These are phyloP conservation scores for Alauda arvensis DNA, from an alignment of 2,797 vertebrate genomes.

Conservation along the genomic window DNA sequence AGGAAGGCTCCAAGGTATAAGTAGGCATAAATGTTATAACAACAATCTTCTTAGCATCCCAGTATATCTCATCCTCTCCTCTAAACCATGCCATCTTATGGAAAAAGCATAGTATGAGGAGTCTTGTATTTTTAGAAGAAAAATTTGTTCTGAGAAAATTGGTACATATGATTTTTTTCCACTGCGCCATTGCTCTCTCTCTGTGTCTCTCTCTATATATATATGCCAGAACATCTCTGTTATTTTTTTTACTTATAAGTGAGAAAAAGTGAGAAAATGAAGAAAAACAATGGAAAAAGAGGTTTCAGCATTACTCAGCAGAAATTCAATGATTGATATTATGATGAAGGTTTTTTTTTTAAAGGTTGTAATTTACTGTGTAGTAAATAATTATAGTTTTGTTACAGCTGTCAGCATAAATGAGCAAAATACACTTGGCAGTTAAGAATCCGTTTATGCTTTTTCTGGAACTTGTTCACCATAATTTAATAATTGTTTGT, in stretches of 20 bases:
- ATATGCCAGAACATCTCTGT: background rate
- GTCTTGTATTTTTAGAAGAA: background rate
- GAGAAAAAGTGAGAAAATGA: background rate
- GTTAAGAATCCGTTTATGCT: background rate
- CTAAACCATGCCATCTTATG: background rate
- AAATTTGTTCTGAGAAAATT: background rate
- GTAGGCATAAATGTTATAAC: background rate
- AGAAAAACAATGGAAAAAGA: background rate
- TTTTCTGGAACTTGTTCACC: conserved; percentile 1
- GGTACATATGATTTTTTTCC: background rate
- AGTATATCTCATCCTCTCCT: background rate
- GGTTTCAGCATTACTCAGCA: background rate
- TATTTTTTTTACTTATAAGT: background rate
- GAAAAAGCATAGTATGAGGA: background rate
- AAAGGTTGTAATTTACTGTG: background rate
- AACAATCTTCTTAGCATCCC: background rate
- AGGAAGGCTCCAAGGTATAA: background rate
- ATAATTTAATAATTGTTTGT: conserved; percentile 6
- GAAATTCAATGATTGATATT: background rate
- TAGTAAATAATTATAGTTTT: background rate
- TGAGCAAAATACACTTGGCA: background rate
- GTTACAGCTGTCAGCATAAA: background rate
- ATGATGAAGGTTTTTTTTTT: background rate
- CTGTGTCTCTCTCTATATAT: too few species aligned
- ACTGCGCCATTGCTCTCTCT: background rate